Base-by-base conservation (phyloP, 2,797 vertebrate genomes). In the Bradypodion pumilum region DNA sequence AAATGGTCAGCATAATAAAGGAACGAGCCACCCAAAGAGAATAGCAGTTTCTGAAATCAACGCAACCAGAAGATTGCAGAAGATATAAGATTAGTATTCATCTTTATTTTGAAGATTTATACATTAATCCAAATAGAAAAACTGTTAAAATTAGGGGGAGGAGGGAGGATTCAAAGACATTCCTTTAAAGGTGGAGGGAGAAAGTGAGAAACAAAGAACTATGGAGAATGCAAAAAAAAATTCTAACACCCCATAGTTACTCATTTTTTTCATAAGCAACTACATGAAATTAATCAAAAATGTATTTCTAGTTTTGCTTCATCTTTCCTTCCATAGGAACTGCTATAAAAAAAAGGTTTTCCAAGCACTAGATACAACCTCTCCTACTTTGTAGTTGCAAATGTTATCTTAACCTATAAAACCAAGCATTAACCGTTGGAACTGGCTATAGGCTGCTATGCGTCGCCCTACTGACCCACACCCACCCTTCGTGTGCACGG, bases 1-100 rank as follows among this genome's bases (percentile, higher is more conserved):
- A 99, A 99, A 94, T 99, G 98, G 94, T 99, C 98, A 2, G 98
- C 98, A 0, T 99, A 99, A 95, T 99, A 99, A 44, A 99, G 97
- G 92, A 99, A 99, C 0, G 98, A 99, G n/a, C 98, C 98, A 86
- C 98, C 98, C 0, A 99, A 97, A 74, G 98, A 99, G 94, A 99
- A 99, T 46, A 99, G 96, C 88, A 99, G 88, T 95, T 98, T 99
- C 98, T 99, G 95, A 93, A 93, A 94, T 25, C 25, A 89, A 78
- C 25, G 88, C 27, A 88, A 81, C 35, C 23, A 85, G 88, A 86
- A 46, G 23, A 44, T 16, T 44, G 52, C 29, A 86, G 85, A 46
- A 40, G 89, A 86, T 72, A 25, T 15, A 76, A 25, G 21, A 63
- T 12, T 35, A 27, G 63, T 10, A 27, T 15, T 27, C 3, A 35